These are phyloP conservation scores for Nautilus pompilius DNA, from an alignment of 1,140 invertebrate species.

Conservation along the genomic window DNA sequence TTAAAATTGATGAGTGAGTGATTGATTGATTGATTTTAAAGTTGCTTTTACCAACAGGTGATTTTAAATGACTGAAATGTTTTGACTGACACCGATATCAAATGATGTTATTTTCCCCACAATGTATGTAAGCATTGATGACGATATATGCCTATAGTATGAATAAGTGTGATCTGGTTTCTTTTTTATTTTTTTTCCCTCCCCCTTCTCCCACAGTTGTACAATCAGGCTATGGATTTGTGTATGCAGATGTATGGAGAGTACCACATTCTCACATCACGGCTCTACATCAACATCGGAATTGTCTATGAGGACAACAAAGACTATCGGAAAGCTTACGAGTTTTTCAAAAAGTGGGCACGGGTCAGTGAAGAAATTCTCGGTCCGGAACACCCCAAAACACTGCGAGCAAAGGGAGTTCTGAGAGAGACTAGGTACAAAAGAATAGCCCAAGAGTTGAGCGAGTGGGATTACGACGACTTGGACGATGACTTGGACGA, in stretches of 20 bases:
- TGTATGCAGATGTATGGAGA: slow-evolving; percentile 53
- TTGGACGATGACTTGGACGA: slow-evolving; percentile 22
- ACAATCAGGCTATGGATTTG: slow-evolving; percentile 51
- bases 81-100: too few relatives aligned
- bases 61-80: too few relatives aligned
- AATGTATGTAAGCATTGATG: too few relatives aligned
- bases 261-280: slow-evolving; percentile 47
- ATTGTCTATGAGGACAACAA: slow-evolving; percentile 54
- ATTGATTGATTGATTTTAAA: too few relatives aligned
- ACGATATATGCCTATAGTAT: too few relatives aligned
- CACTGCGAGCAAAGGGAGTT: slow-evolving; percentile 48
- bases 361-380: slow-evolving; percentile 51
- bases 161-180: too few relatives aligned
- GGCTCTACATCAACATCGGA: slow-evolving; percentile 54
- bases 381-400: slow-evolving; percentile 52
- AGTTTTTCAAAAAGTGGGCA: slow-evolving; percentile 54
- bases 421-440: slow-evolving; percentile 45
- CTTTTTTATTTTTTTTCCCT: background rate
- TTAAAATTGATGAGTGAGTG: too few relatives aligned
- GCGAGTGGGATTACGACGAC: slow-evolving; percentile 32
- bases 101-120: too few relatives aligned
- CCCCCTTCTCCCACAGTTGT: slow-evolving; percentile 35
- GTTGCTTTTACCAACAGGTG: too few relatives aligned
- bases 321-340: slow-evolving; percentile 51
- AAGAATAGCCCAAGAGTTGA: slow-evolving; percentile 42